Evolutionary conservation across 2,113 vertebrate genomes (phyloP).

Genomic region (Cyphomyrus plagiostoma): DNA sequence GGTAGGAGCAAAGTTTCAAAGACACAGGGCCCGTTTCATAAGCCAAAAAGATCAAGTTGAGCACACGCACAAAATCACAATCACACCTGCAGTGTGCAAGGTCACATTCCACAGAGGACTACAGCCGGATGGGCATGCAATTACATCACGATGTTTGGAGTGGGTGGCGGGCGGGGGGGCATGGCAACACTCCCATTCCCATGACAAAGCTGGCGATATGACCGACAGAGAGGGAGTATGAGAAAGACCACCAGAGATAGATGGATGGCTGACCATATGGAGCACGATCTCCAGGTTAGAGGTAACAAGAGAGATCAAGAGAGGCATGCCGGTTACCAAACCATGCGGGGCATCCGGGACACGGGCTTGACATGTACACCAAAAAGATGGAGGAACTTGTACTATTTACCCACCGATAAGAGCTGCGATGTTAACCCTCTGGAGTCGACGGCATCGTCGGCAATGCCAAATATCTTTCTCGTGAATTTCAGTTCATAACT

Average conservation of each 20-base stretch:
- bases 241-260: not conserved
- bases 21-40: not conserved
- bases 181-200: not conserved
- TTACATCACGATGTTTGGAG: not conserved
- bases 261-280: not conserved
- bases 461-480: too few relatives aligned
- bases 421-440: not conserved
- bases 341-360: too few relatives aligned
- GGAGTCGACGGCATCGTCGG: too few relatives aligned
- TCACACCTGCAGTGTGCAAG: not conserved
- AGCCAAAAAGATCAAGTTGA: not conserved
- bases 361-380: not conserved
- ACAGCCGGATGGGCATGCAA: not conserved
- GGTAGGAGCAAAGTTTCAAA: not conserved
- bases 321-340: not conserved
- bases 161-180: not conserved
- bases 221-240: not conserved
- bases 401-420: not conserved
- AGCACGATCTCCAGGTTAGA: not conserved
- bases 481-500: too few relatives aligned
- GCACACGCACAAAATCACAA: not conserved
- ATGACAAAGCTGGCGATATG: not conserved
- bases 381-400: not conserved
- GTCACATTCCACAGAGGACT: not conserved
- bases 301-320: not conserved